phyloP scores from a whole-genome alignment of 2,113 vertebrate genomes.

The Sturnira hondurensis region DNA sequence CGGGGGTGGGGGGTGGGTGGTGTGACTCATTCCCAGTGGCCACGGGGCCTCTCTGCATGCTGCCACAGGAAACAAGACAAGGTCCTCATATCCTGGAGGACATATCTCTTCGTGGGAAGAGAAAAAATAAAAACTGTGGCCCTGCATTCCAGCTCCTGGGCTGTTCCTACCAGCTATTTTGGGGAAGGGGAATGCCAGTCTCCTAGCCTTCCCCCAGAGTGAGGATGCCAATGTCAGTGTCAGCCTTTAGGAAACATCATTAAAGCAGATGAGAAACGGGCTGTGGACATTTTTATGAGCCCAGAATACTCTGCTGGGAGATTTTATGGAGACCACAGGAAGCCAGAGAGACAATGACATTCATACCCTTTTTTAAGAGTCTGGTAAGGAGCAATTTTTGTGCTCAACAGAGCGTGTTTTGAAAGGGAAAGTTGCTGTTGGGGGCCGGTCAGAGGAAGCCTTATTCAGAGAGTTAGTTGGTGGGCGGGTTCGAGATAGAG shows the following conservation, averaged over 20 bases:
- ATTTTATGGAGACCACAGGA: constrained; percentile 73
- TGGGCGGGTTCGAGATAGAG: background rate
- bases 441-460: background rate
- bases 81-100: background rate
- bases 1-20: too few relatives aligned
- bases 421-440: background rate
- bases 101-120: background rate
- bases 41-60: fast-evolving
- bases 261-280: constrained; percentile 66
- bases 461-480: background rate
- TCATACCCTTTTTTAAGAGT: constrained; percentile 41
- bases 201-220: constrained; percentile 62
- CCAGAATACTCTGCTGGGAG: constrained; percentile 53
- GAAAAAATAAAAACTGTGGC: background rate
- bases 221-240: constrained; percentile 24
- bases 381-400: background rate
- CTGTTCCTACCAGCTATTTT: constrained; percentile 35
- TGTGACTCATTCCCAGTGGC: fast-evolving
- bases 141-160: background rate
- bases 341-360: constrained; percentile 68
- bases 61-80: background rate
- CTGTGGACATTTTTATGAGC: constrained; percentile 72
- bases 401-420: background rate
- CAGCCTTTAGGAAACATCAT: constrained; percentile 43
- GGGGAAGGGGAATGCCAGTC: constrained; percentile 49